Evolutionary conservation across 2,888 invertebrate genomes (phyloP).

Genomic region (Nomada ferruginata): DNA sequence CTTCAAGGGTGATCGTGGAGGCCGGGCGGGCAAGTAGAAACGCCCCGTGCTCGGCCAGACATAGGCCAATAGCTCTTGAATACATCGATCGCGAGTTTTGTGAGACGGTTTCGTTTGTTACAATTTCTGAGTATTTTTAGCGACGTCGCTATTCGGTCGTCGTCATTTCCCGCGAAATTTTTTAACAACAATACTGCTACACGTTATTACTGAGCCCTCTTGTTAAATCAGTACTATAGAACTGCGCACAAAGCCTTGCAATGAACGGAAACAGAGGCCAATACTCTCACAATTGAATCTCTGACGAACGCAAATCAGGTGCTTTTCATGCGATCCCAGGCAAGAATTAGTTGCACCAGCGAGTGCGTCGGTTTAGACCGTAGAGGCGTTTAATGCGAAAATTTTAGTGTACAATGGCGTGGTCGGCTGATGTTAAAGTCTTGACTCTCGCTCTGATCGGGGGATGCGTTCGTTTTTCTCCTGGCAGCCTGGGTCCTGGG

Average conservation of each 20-base stretch:
- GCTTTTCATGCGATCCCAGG: background rate
- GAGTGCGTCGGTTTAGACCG: background rate
- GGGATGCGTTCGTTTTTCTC: slow-evolving; percentile 7
- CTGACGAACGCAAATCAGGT: slow-evolving; percentile 1
- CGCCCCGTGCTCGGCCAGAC: background rate
- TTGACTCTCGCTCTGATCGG: background rate
- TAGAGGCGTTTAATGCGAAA: slow-evolving; percentile 41
- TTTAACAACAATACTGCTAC: too few species aligned
- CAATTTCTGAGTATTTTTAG: too few species aligned
- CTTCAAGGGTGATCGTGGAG: background rate
- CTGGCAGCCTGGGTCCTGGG: slow-evolving; percentile 6
- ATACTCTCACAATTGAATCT: background rate
- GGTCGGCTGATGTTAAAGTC: slow-evolving; percentile 29
- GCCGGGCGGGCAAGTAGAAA: background rate
- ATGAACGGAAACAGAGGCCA: background rate
- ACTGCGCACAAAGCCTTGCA: too few species aligned
- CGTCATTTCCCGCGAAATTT: too few species aligned
- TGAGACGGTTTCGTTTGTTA: too few species aligned
- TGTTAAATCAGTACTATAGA: too few species aligned
- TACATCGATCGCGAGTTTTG: too few species aligned
- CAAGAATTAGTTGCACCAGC: slow-evolving; percentile 4
- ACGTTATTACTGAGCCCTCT: too few species aligned
- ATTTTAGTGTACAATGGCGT: slow-evolving; percentile 24
- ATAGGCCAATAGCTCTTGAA: too few species aligned
- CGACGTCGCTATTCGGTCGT: too few species aligned